A percentile compares a stretch with the other conserved stretches of the same genome.
Evolutionary conservation across 2,113 vertebrate genomes (phyloP).

Genomic region (Peromyscus polionotus): DNA sequence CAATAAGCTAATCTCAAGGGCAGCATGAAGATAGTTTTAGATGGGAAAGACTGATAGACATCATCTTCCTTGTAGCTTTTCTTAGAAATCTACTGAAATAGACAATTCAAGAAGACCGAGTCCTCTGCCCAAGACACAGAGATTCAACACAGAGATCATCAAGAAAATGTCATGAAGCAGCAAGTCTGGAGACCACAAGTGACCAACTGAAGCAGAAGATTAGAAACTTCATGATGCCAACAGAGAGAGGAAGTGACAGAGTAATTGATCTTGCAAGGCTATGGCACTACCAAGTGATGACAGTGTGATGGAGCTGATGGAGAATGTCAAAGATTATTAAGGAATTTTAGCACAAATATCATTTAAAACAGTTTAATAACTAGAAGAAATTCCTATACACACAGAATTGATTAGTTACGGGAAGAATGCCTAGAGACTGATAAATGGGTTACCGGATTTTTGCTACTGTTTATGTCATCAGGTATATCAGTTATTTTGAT

Average conservation of each 20-base stretch:
- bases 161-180: background rate
- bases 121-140: background rate
- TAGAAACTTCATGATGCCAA: background rate
- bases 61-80: background rate
- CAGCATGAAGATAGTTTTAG: constrained; percentile 38
- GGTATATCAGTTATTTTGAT: constrained; percentile 5
- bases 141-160: background rate
- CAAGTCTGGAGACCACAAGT: background rate
- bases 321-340: background rate
- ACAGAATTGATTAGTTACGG: background rate
- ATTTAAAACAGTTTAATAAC: constrained; percentile 28
- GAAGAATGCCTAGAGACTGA: background rate
- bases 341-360: constrained; percentile 34
- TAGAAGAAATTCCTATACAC: background rate
- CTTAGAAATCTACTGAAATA: background rate
- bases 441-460: constrained; percentile 19
- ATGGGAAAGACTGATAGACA: background rate
- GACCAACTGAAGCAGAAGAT: background rate
- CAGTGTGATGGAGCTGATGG: background rate
- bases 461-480: constrained; percentile 9
- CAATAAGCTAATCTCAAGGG: background rate
- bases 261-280: background rate
- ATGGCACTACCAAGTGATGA: background rate
- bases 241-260: background rate
- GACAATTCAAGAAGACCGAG: background rate